These are phyloP conservation scores for Marisa cornuarietis DNA, from an alignment of 1,140 invertebrate species.

Conservation along the genomic window DNA sequence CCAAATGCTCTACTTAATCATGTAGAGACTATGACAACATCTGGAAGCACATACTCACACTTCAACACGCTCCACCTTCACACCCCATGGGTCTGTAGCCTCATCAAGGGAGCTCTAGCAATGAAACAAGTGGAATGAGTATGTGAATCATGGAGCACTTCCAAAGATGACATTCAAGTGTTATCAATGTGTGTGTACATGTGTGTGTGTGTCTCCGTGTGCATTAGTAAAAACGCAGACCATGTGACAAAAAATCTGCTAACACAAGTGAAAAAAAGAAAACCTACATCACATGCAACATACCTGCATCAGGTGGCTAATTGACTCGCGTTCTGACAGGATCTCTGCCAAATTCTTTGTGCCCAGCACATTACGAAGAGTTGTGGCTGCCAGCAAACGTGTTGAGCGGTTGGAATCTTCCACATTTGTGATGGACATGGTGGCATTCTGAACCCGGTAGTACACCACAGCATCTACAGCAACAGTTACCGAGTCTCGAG, in stretches of 20 bases:
- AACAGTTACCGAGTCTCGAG: constrained; percentile 57
- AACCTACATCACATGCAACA: too few species aligned
- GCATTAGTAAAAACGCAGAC: too few species aligned
- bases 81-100: constrained; percentile 94
- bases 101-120: constrained; percentile 74
- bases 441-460: constrained; percentile 93
- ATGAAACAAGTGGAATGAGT: too few species aligned
- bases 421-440: constrained; percentile 96
- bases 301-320: constrained; percentile 86
- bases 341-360: constrained; percentile 90
- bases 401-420: constrained; percentile 88
- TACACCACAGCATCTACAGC: constrained; percentile 88
- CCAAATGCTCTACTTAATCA: too few species aligned
- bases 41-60: constrained; percentile 76
- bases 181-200: too few species aligned
- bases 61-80: constrained; percentile 95
- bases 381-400: constrained; percentile 68
- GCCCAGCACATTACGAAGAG: constrained; percentile 87
- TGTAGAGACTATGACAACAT: too few species aligned
- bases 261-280: too few species aligned
- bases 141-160: too few species aligned
- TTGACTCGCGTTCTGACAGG: constrained; percentile 88
- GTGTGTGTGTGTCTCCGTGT: too few species aligned
- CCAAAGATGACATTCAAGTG: too few species aligned
- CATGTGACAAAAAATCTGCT: too few species aligned